Evolutionary conservation across 2,113 vertebrate genomes (phyloP).

Genomic region (Oreochromis tanganicae): DNA sequence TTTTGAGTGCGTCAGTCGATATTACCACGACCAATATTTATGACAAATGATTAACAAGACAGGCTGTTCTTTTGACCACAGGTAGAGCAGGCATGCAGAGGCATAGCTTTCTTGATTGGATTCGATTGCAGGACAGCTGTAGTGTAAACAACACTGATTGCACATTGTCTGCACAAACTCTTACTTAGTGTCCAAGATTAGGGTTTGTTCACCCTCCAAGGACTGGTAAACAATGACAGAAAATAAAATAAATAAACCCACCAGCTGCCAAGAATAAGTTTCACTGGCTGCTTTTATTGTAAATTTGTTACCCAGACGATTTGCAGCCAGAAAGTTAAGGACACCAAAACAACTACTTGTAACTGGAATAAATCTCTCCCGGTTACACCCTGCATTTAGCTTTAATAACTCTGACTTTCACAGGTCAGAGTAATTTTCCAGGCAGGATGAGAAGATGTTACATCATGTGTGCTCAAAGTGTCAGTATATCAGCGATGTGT

Average conservation of each 20-base stretch:
- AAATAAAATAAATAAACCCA: conserved; percentile 10
- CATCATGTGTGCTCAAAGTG: neutral
- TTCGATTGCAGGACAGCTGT: conserved; percentile 47
- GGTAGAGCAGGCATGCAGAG: conserved; percentile 15
- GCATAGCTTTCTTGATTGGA: conserved; percentile 47
- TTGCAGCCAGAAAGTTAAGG: neutral
- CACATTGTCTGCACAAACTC: conserved; percentile 51
- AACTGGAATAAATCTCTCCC: neutral
- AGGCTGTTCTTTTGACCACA: conserved; percentile 28
- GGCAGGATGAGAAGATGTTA: neutral
- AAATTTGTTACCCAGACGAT: neutral
- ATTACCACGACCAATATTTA: conserved; percentile 10
- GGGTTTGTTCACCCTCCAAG: neutral
- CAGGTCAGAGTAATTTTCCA: neutral
- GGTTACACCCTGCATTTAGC: neutral
- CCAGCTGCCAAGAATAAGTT: neutral
- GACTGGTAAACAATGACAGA: conserved; percentile 4
- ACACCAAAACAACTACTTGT: neutral
- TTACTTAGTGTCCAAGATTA: conserved; percentile 36
- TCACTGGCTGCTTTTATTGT: neutral
- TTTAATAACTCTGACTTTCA: neutral
- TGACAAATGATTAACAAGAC: conserved; percentile 37
- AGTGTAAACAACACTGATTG: conserved; percentile 63
- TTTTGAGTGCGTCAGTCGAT: neutral
- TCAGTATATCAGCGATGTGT: neutral